These are phyloP conservation scores for Hirudo medicinalis DNA, from an alignment of 1,140 invertebrate species.

Conservation along the genomic window DNA sequence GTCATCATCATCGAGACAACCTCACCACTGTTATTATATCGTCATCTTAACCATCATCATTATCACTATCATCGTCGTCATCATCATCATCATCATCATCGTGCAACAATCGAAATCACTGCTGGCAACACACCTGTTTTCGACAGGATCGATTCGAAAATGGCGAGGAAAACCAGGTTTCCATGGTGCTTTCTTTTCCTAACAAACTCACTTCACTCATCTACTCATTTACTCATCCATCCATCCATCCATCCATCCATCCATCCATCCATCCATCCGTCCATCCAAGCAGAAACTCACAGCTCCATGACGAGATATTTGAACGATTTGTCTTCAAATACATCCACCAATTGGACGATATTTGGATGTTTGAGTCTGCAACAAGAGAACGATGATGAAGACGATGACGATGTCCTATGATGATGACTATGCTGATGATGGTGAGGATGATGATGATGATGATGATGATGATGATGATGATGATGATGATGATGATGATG, in stretches of 20 bases:
- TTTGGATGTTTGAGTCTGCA: constrained; percentile 86
- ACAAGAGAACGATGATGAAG: constrained; percentile 7
- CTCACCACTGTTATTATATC: too few relatives aligned
- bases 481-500: constrained; percentile 6
- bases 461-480: constrained; percentile 2
- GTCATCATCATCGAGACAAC: too few relatives aligned
- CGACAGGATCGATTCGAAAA: too few relatives aligned
- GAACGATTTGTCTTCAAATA: constrained; percentile 91
- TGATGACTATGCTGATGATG: neutral
- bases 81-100: neutral
- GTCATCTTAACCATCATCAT: too few relatives aligned
- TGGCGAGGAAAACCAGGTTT: too few relatives aligned
- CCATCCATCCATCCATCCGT: neutral
- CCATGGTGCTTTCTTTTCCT: too few relatives aligned
- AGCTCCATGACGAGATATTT: constrained; percentile 98
- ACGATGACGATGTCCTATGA: constrained; percentile 5
- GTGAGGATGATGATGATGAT: neutral
- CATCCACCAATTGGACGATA: constrained; percentile 93
- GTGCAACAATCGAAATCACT: too few relatives aligned
- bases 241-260: constrained; percentile 9
- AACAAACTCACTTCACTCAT: too few relatives aligned
- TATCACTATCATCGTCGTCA: neutral
- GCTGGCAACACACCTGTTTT: too few relatives aligned
- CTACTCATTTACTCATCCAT: neutral
- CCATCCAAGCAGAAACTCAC: constrained; percentile 49